Evolutionary conservation across 2,888 invertebrate genomes (phyloP), one percentile per base, ranked within the genome.

Genomic region (Lysandra bellargus): DNA sequence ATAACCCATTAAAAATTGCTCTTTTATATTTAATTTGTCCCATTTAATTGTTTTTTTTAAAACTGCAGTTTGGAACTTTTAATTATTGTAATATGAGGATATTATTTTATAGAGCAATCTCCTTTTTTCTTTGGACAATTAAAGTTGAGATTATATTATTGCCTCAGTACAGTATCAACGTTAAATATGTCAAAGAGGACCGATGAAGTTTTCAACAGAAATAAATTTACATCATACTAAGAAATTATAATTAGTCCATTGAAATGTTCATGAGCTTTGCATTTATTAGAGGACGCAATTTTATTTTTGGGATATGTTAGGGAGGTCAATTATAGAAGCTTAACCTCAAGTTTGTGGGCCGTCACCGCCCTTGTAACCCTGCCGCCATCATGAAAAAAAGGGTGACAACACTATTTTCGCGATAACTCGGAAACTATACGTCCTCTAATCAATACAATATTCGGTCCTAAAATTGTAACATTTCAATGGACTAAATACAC

Each of bases 161-260:
- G 30, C 30, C 64, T 64, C 30, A 64, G 64, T 61, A 64, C 64
- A 12, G 30, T 69, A 69, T 33, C 14, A 17, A 69, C 33, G 33
- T 69, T 33, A 37, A 69, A 69, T 64, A 69, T 14, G 5, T 37
- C 12, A 69, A 69, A 69, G 69, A 69, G 69, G 69, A 37, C 69
- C 37, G 69, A 69, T 69, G 5, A 33, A 69, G 33, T 14, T 69
- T 14, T 14, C 3, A 69, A 69, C 17, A 69, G 64, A 17, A 69
- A 69, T 14, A 69, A 69, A 5, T 33, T 57, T 1, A 69, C 33
- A 14, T 69, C 69, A 69, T 69, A 69, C 33, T 1, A 9, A 44
- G 0, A 7, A 49, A 6, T 40, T 2, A 30, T 23, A 23, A 23
- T 23, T 23, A 23, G 23, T 23, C 23, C 23, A 23, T 23, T 23